Base-by-base conservation (phyloP, 2,888 invertebrate species). In the Sphecodes monilicornis region DNA sequence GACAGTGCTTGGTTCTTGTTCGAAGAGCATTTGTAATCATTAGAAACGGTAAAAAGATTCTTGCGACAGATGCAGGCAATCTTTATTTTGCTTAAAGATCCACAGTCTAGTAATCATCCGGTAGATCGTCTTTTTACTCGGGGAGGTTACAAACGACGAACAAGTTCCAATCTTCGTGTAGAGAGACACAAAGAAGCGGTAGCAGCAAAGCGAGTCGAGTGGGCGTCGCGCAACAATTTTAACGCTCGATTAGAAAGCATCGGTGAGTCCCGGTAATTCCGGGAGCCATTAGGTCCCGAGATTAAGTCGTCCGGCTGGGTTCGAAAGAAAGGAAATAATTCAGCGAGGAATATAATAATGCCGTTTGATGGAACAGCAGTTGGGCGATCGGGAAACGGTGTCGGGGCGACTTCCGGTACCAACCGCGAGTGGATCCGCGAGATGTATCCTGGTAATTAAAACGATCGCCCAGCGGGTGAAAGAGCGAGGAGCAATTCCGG, bases 401-500 rank as follows among this genome's bases (percentile, higher is more conserved):
- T 10, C 32, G 32, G 18, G 29, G 41, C 10, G 29, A 39, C 69
- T 70, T 70, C 69, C 78, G 75, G 57, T 57, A 46, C 29, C 11
- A 16, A 18, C 22, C 50, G 46, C 46, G 46, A 5, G 46, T 18
- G 46, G 54, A 64, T 74, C 66, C 66, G 50, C 60, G 36, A 36
- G 54, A 71, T 22, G 26, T 29, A 36, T 36, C 22, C 39, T 11
- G 74, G 82, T 87, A 90, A 91, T 90, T 90, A 90, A 90, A 90
- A 90, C 76, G 84, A 88, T 87, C 90, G 75, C 54, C 54, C 26
- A 54, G 46, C 36, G 50, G 54, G 60, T 57, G 68, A 41, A 68
- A 75, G 26, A 69, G 26, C 32, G 32, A 8, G 66, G 75, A 36
- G 83, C 74, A 84, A 89, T 89, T 79, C 75, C 43, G 41, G 64